Evolutionary conservation across 2,113 vertebrate genomes (phyloP).

Genomic region (Seriola aureovittata): DNA sequence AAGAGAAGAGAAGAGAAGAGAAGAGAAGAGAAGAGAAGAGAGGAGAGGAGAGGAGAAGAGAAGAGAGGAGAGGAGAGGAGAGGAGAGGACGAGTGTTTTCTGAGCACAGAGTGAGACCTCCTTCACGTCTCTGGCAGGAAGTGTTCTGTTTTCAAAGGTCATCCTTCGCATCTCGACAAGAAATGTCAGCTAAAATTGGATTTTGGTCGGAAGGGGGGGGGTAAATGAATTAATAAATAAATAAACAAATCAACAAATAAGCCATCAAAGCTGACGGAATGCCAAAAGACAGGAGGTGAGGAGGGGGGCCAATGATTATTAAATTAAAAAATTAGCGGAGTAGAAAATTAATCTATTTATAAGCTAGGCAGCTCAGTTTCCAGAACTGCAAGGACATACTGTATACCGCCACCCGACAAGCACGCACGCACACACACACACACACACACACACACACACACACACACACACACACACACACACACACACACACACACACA

Average conservation of each 20-base stretch:
- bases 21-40: slow-evolving; percentile 17
- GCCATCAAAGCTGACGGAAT: slow-evolving; percentile 74
- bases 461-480: background rate
- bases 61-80: background rate
- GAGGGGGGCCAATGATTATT: slow-evolving; percentile 58
- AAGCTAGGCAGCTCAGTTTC: slow-evolving; percentile 41
- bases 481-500: background rate
- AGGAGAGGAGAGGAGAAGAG: no score
- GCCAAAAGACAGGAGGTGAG: slow-evolving; percentile 69
- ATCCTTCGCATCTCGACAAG: slow-evolving; percentile 89
- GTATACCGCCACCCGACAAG: background rate
- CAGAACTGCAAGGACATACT: slow-evolving; percentile 32
- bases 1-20: slow-evolving; percentile 1
- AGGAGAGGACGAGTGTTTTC: slow-evolving; percentile 40
- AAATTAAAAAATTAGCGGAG: slow-evolving; percentile 67
- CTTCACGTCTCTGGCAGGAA: slow-evolving; percentile 69
- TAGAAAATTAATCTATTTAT: slow-evolving; percentile 62
- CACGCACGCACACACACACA: slow-evolving; percentile 1
- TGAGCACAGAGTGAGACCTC: slow-evolving; percentile 58
- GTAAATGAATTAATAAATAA: slow-evolving; percentile 89
- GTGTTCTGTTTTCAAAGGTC: slow-evolving; percentile 92
- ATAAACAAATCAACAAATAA: slow-evolving; percentile 90
- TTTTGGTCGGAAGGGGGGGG: slow-evolving; percentile 80
- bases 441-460: background rate
- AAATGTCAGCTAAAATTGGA: slow-evolving; percentile 95